phyloP scores from a whole-genome alignment of 64 coral and sea anemone species.

The Montipora efflorescens region DNA sequence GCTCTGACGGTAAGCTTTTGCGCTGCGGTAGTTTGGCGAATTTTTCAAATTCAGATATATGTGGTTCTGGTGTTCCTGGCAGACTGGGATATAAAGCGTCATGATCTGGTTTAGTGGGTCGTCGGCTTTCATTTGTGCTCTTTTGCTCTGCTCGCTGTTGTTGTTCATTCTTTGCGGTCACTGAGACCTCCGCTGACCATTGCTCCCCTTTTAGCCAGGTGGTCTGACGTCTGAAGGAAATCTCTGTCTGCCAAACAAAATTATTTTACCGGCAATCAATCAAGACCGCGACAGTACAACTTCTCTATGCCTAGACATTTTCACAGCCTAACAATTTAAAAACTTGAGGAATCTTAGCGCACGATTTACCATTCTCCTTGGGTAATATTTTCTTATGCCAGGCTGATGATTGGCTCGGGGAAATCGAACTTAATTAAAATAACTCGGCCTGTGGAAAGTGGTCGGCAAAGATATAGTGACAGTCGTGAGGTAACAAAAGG shows the following conservation, averaged over 20 bases:
- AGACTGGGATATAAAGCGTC: conserved; percentile 31
- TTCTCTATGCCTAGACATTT: too few species aligned
- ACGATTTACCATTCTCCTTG: too few species aligned
- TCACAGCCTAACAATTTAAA: too few species aligned
- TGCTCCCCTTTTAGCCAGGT: not conserved
- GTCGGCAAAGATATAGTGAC: too few species aligned
- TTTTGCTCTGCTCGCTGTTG: not conserved
- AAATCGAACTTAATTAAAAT: too few species aligned
- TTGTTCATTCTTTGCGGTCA: not conserved
- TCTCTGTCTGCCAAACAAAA: not conserved
- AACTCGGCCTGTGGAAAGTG: too few species aligned
- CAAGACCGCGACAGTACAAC: not conserved
- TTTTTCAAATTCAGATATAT: not conserved
- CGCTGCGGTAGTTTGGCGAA: not conserved
- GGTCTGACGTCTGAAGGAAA: not conserved
- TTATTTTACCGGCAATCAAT: not conserved
- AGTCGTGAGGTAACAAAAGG: not conserved
- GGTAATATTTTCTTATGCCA: too few species aligned
- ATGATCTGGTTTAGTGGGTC: not conserved
- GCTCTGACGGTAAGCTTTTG: conserved; percentile 22
- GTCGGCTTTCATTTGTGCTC: not conserved
- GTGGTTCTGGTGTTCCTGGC: conserved; percentile 26
- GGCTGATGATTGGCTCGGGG: too few species aligned
- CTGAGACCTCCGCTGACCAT: conserved; percentile 13
- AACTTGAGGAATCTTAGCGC: too few species aligned